Base-by-base conservation (phyloP, 1,140 invertebrate genomes). In the Trichonephila clavata region DNA sequence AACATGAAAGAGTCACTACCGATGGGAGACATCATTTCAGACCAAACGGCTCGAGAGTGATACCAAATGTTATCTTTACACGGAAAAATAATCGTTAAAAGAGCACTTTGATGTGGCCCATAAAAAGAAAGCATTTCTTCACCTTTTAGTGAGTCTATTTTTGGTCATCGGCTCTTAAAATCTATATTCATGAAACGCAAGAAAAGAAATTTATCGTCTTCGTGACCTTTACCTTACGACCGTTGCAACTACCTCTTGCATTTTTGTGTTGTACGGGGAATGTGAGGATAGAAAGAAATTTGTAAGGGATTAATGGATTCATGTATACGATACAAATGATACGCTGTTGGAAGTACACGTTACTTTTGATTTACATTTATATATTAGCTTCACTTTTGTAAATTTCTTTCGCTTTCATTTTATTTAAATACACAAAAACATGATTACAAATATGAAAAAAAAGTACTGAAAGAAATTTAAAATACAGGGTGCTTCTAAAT, bases 71-170 rank as follows among this genome's bases (percentile, higher is more conserved):
- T 86, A 86, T 39, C 86, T 65, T 63, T 63, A n/a, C 50, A 63
- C 20, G 32, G 60, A 63, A 87, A 63, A 87, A 39, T 87, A 87
- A 87, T 87, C 86, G 86, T 87, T 87, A 87, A 57, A 87, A 39
- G 86, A 39, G 32, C 24, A 14, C 13, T 24, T 39, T 87, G 63
- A 63, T 87, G 63, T 87, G 86, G 8, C 4, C 21, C 27, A 16
- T 24, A 87, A 63, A 87, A 87, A 87, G 24, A 65, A 59, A 7
- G 27, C 20, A 39, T 87, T 77, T 87, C 32, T 87, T 87, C 84
- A 63, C 59, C 60, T 65, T 87, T 63, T 32, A 63, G 86, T 20
- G 7, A n/a, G 24, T 63, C 86, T 87, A 87, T 87, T 87, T 87
- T 63, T 63, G 60, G 86, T 63, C 24, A 87, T 87, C 32, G 59